These are phyloP conservation scores for Parelbella ahira DNA, from an alignment of 2,888 invertebrate species.

Conservation along the genomic window DNA sequence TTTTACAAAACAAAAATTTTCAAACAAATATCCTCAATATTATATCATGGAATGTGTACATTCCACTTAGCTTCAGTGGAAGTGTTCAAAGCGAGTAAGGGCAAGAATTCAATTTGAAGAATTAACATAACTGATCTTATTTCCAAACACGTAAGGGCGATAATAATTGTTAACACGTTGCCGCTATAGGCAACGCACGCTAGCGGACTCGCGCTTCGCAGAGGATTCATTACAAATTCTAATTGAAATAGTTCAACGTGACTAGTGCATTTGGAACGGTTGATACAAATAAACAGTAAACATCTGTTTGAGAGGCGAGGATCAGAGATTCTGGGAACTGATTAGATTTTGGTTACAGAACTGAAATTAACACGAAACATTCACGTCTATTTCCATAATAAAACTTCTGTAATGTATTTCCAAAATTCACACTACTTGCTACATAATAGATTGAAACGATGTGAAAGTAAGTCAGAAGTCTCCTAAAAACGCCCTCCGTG, in stretches of 20 bases:
- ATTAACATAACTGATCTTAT: constrained; percentile 3
- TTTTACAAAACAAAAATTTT: neutral
- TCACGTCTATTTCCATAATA: no score
- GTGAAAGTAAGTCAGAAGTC: no score
- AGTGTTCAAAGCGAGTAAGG: constrained; percentile 27
- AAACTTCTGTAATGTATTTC: no score
- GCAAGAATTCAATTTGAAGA: constrained; percentile 1
- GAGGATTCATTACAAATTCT: constrained; percentile 21
- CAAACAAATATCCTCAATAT: neutral
- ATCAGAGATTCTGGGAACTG: constrained; percentile 14
- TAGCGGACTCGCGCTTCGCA: no score
- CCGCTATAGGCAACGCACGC: no score
- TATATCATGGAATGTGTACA: constrained; percentile 24
- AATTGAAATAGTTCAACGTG: constrained; percentile 20
- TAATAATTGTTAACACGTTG: no score
- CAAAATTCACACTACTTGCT: no score
- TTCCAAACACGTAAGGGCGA: neutral
- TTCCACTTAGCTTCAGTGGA: constrained; percentile 25
- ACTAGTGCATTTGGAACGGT: constrained; percentile 11
- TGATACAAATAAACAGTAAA: constrained; percentile 20
- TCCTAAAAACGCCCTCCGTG: no score
- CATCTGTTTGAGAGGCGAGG: constrained; percentile 9
- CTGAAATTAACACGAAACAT: neutral
- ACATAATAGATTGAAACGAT: no score
- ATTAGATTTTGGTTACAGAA: constrained; percentile 8